Conservation (phyloP, 2,113 vertebrate genomes). For the Pavo muticus region DNA sequence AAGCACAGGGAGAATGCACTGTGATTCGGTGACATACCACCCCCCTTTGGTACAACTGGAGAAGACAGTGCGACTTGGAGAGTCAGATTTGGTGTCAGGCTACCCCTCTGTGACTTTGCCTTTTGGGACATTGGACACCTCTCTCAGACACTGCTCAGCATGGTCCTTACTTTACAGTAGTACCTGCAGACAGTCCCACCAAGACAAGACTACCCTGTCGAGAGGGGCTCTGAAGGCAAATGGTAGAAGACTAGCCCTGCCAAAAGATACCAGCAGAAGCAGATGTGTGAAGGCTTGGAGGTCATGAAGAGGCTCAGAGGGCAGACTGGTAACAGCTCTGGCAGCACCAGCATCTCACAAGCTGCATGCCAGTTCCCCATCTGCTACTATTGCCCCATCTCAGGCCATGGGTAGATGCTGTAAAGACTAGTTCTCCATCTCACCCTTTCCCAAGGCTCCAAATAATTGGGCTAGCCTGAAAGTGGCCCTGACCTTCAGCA, state of each 20-base stretch:
- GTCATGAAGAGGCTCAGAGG: not conserved
- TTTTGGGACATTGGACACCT: not conserved
- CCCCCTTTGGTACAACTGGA: accelerated
- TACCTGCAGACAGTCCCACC: not conserved
- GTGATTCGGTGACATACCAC: accelerated
- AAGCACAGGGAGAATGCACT: not conserved
- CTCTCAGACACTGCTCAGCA: not conserved
- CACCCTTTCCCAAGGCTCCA: not conserved
- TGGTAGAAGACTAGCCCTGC: not conserved
- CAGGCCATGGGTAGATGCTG: accelerated
- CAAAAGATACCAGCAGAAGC: not conserved
- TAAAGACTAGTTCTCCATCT: not conserved
- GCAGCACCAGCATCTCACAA: not conserved
- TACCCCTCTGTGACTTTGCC: not conserved
- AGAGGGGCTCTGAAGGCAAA: not conserved
- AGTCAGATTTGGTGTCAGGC: not conserved
- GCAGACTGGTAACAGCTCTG: not conserved
- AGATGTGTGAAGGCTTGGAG: not conserved
- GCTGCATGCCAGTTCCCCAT: not conserved
- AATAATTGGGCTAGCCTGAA: not conserved
- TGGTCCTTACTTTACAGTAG: not conserved
- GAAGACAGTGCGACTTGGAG: accelerated
- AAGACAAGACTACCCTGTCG: not conserved
- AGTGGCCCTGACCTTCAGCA: not conserved
- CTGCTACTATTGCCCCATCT: not conserved